These are phyloP conservation scores for Odontothrips loti DNA, from an alignment of 2,888 invertebrate genomes.

Conservation along the genomic window DNA sequence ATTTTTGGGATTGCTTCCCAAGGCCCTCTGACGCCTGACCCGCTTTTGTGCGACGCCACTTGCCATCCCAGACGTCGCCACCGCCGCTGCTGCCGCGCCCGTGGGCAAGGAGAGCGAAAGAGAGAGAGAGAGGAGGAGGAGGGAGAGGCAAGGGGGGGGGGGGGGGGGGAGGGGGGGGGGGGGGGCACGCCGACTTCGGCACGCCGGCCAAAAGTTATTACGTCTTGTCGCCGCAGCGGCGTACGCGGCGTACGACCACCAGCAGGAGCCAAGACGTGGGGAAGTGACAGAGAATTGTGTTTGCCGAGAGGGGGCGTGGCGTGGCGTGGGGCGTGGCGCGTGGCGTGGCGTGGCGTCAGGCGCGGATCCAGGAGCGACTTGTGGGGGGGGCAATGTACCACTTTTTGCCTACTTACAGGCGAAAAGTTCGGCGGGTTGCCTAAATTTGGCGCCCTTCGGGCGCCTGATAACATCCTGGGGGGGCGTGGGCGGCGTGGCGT, in stretches of 20 bases:
- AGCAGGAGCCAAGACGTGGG: neutral
- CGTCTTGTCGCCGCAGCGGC: neutral
- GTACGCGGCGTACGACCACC: neutral
- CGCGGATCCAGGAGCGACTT: too few relatives aligned
- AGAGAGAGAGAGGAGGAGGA: neutral
- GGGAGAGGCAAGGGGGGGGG: neutral
- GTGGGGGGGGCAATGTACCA: too few relatives aligned
- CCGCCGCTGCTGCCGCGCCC: neutral
- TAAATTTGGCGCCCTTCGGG: too few relatives aligned
- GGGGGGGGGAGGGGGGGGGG: neutral
- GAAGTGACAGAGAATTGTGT: slow-evolving; percentile 22
- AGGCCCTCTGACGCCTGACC: too few relatives aligned
- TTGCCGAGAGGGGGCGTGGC: neutral
- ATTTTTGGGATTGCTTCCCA: too few relatives aligned
- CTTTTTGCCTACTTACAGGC: too few relatives aligned
- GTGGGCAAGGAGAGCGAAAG: neutral
- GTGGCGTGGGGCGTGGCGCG: neutral
- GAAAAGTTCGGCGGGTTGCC: too few relatives aligned
- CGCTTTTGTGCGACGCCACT: too few relatives aligned
- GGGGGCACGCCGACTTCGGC: neutral
- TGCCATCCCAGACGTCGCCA: too few relatives aligned
- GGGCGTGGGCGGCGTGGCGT: too few relatives aligned
- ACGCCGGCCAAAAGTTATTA: slow-evolving; percentile 14
- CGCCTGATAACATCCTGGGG: too few relatives aligned
- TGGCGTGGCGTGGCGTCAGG: neutral